A percentile compares a stretch with the other conserved stretches of the same genome.
phyloP scores from a whole-genome alignment of 2,113 vertebrate genomes.

The Odontophorus gujanensis region DNA sequence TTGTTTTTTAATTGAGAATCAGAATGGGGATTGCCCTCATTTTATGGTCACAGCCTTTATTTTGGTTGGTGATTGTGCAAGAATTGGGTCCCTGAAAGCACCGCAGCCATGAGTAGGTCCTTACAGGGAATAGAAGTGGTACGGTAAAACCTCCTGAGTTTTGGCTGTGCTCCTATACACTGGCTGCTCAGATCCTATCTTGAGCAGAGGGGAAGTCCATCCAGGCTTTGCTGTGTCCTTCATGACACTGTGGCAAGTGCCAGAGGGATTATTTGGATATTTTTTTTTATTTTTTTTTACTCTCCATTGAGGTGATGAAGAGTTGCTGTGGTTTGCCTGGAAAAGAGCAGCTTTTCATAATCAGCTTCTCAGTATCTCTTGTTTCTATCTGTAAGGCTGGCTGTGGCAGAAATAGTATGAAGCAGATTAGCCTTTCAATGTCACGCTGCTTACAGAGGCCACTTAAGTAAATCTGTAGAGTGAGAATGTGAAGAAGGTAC shows the following conservation, averaged over 20 bases:
- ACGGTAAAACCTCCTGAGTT: not conserved
- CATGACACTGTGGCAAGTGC: not conserved
- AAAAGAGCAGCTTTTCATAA: not conserved
- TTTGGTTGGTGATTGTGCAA: not conserved
- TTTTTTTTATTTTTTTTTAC: not conserved
- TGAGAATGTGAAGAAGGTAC: not conserved
- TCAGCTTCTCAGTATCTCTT: not conserved
- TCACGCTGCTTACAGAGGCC: rapidly evolving
- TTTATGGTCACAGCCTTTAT: not conserved
- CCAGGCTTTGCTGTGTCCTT: not conserved
- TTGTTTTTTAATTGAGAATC: not conserved
- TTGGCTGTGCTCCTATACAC: not conserved
- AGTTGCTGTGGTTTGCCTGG: not conserved
- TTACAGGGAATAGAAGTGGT: rapidly evolving
- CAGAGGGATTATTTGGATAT: not conserved
- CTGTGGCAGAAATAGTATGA: not conserved
- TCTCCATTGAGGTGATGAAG: not conserved
- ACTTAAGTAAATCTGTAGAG: not conserved
- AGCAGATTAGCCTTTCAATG: not conserved
- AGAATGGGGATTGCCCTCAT: not conserved
- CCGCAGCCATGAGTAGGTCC: not conserved
- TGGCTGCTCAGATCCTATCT: not conserved
- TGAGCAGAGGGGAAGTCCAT: not conserved
- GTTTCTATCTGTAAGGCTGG: not conserved
- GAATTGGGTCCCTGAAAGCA: not conserved